Evolutionary conservation across 2,113 vertebrate genomes (phyloP), one percentile per base, ranked within the genome.

Genomic region (Collichthys lucidus): DNA sequence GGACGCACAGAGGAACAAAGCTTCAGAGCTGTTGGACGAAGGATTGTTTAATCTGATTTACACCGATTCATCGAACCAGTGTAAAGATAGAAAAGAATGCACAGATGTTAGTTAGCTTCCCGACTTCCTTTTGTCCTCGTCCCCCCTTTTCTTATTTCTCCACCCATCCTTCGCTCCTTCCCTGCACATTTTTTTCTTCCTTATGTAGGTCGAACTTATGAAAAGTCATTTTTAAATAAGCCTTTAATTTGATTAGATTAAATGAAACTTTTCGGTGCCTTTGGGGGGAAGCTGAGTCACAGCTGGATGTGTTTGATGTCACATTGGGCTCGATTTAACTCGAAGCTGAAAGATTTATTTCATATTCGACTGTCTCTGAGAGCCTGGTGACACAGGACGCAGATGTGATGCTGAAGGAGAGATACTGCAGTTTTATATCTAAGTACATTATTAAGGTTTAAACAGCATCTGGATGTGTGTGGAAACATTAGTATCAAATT

Each of bases 201-300:
- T 50, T 40, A 62, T 52, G 26, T 73, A 60, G 40, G 57, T 50
- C 49, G 20, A 47, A 64, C 59, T 47, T 56, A 42, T 22, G 22
- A 22, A 56, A 46, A 63, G 47, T 8, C 16, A 35, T 60, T 67
- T 59, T 49, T 16, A 17, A 49, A 53, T 1, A 46, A 12, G 4
- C 61, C 11, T 55, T 56, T 56, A 56, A 71, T 57, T 49, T 71
- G 55, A 69, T 61, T 42, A 61, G 56, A 70, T 78, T 20, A 10
- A 77, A 26, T 24, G 3, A 20, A 78, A 69, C n/a, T 8, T 69
- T 24, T 47, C 44, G 11, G 22, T 29, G 49, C 67, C 57, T 71
- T 8, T 47, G 17, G 67, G 59, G 49, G 11, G 4, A 9, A 79
- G 20, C 24, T 40, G 29, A 71, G 47, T 71, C 67, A 67, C 53